These are phyloP conservation scores for Chaetura pelagica DNA, from an alignment of 2,113 vertebrate genomes.

Conservation along the genomic window DNA sequence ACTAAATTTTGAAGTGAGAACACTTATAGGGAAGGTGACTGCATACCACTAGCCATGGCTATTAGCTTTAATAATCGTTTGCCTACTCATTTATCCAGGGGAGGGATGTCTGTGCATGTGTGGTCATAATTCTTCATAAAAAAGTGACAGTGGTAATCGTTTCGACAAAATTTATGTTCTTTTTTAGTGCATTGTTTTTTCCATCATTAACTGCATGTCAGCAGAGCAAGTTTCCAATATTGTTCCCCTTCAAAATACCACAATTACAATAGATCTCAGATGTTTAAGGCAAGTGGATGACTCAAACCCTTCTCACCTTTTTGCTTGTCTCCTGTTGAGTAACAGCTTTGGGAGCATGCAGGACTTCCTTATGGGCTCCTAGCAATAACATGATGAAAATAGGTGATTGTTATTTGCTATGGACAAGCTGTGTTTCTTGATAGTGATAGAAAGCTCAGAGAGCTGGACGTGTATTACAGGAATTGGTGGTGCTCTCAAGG, in stretches of 20 bases:
- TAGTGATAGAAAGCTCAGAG: neutral
- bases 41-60: neutral
- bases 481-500: neutral
- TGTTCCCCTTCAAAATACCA: neutral
- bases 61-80: neutral
- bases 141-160: neutral
- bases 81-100: neutral
- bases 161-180: neutral
- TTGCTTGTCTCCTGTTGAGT: neutral
- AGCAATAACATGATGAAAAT: neutral
- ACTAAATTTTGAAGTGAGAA: neutral
- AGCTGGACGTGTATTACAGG: neutral
- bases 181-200: neutral
- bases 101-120: neutral
- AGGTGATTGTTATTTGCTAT: neutral
- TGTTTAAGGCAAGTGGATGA: neutral
- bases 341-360: neutral
- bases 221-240: neutral
- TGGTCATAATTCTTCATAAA: constrained; percentile 30
- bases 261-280: neutral
- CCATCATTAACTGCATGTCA: neutral
- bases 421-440: neutral
- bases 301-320: neutral
- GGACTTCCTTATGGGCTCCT: neutral
- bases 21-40: neutral